A percentile compares a stretch with the other conserved stretches of the same genome.
These are phyloP conservation scores for Caracal caracal DNA, from an alignment of 2,113 vertebrate species.

Conservation along the genomic window DNA sequence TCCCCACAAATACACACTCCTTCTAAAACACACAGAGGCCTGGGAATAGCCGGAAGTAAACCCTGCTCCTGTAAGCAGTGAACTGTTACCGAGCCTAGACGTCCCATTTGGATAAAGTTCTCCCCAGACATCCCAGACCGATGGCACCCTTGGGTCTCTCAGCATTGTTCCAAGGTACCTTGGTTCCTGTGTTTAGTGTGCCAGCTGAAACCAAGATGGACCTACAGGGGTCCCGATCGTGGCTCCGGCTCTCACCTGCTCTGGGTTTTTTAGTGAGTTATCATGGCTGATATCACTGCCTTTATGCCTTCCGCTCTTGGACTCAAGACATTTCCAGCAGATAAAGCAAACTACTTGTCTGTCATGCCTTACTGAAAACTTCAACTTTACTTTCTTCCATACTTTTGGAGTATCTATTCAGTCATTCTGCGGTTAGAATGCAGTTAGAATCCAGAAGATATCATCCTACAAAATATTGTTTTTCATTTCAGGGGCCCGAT, in stretches of 20 bases:
- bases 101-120: not conserved
- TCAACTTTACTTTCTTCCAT: not conserved
- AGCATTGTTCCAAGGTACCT: not conserved
- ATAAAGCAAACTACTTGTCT: not conserved
- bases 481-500: slow-evolving; percentile 28
- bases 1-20: not conserved
- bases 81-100: not conserved
- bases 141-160: not conserved
- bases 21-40: not conserved
- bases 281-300: not conserved
- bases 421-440: not conserved
- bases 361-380: not conserved
- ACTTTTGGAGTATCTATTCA: not conserved
- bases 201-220: not conserved
- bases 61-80: not conserved
- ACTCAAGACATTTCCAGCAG: not conserved
- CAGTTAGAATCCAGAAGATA: not conserved
- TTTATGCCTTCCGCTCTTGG: not conserved
- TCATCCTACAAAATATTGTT: not conserved
- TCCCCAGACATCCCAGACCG: not conserved
- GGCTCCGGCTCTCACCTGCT: not conserved
- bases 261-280: not conserved
- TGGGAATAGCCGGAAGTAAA: not conserved
- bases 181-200: not conserved
- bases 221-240: not conserved